Base-by-base conservation (phyloP, 2,797 vertebrate species). In the Cryptoblepharus egeriae region DNA sequence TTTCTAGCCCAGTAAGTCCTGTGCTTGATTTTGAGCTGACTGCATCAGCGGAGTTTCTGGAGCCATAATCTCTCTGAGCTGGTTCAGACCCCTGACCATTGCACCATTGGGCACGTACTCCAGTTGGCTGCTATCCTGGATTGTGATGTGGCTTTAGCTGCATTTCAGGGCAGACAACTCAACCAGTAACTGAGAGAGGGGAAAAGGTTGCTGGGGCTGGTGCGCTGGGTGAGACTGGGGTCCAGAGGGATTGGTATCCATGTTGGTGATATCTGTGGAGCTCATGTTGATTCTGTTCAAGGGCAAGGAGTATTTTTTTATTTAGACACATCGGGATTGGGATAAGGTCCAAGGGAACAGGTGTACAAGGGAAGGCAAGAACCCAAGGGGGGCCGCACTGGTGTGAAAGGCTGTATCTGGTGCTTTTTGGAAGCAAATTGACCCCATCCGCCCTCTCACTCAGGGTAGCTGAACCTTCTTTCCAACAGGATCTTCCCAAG, bases 41-140 rank as follows among this genome's bases (percentile, higher is more conserved):
- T 42, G 79, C 68, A 16, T 55, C 60, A 55, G 60, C 32, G 1
- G 32, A 67, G 60, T 26, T 65, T 35, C 64, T 1, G n/a, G 15
- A 26, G 2, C 2, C 45, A 63, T 1, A 32, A 12, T 0, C 1
- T 73, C n/a, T 10, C 16, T 60, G 35, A 15, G 30, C 4, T 12
- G 30, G 15, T 52, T 28, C 3, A 10, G 5, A 37, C 4, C 39
- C 0, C 0, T 28, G 4, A 12, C n/a, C 1, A 0, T 49, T 1
- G 18, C 4, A 1, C 1, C 0, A 22, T 10, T 58, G 11, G n/a
- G 72, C 15, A 55, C 0, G 49, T 0, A 70, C 1, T 0, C 49
- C 28, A 12, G 49, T 18, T 20, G 2, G 67, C 32, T 28, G 30
- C 52, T 28, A 1, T 3, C 6, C 10, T 28, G 39, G 24, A 6